Evolutionary conservation across 2,888 invertebrate genomes (phyloP), one percentile per base, ranked within the genome.

Genomic region (Adineta ricciae): DNA sequence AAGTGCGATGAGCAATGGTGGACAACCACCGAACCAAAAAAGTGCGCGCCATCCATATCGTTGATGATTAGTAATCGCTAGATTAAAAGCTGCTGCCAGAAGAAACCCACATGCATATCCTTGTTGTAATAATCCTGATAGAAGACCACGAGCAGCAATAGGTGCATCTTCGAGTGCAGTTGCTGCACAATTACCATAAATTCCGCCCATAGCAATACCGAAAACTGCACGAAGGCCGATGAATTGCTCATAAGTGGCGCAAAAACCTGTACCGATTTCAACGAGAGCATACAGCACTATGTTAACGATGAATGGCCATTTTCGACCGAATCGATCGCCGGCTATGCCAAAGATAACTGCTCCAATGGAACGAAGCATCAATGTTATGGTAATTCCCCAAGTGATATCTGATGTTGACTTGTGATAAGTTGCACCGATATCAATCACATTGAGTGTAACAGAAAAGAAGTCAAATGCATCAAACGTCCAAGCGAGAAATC

Each of bases 151-250:
- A 24, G 41, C n/a, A 11, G 78, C 78, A 21, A 41, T 3, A 7
- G 78, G 78, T 41, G 78, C 78, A 78, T 78, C 78, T n/a, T 78
- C 78, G 9, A 78, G 78, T 41, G 78, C 78, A 41, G 78, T 41
- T 0, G 78, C n/a, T 4, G 78, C 78, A 41, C 78, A 78, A 78
- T 78, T 78, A 19, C 78, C 78, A 41, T 78, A 78, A 21, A 78
- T 78, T 38, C 78, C 78, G 41, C 78, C 78, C 78, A 78, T 78
- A 41, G 78, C 78, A 78, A 78, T 41, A 78, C 78, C 78, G 4
- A 78, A 78, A 38, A 78, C 5, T 1, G 78, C 78, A 16, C 78
- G 78, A 78, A 41, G 24, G n/a, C 41, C 41, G 9, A 78, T 38
- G 11, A 78, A 78, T n/a, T 78, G 78, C 2, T 5, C 41, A n/a